Percentiles rank a stretch among this genome's conserved stretches.
phyloP scores from a whole-genome alignment of 2,797 vertebrate species.

The Botia almorhae region DNA sequence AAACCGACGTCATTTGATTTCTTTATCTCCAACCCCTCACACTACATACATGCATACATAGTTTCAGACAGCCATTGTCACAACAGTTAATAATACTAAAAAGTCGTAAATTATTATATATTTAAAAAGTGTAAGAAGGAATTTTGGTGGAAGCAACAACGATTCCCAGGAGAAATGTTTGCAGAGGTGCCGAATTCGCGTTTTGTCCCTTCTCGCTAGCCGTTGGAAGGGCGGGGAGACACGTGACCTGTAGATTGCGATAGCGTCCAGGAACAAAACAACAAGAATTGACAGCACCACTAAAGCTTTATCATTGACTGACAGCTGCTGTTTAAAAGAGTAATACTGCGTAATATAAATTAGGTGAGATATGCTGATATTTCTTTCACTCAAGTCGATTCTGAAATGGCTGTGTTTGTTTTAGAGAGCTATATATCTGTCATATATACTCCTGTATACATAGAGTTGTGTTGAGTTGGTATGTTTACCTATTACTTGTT shows the following conservation, averaged over 20 bases:
- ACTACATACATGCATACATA: no score
- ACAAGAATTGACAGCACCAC: background rate
- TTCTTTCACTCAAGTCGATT: background rate
- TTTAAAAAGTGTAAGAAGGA: no score
- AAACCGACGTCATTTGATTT: no score
- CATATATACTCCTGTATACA: background rate
- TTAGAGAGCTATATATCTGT: background rate
- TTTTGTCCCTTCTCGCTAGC: conserved; percentile 51
- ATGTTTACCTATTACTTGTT: background rate
- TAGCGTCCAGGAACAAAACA: conserved; percentile 74
- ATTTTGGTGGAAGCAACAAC: background rate
- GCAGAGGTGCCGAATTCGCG: background rate
- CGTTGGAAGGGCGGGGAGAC: conserved; percentile 70
- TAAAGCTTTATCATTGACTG: background rate
- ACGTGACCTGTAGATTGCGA: conserved; percentile 65
- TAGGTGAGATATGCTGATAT: background rate
- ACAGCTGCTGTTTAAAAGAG: conserved; percentile 1
- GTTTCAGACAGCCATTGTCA: background rate
- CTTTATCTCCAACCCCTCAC: no score
- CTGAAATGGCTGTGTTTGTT: background rate
- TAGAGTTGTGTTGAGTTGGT: background rate
- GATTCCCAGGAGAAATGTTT: background rate
- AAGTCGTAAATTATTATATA: no score
- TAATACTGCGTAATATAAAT: background rate
- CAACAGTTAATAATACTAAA: background rate